Evolutionary conservation across 1,140 invertebrate species (phyloP).

Genomic region (Temnothorax longispinosus): DNA sequence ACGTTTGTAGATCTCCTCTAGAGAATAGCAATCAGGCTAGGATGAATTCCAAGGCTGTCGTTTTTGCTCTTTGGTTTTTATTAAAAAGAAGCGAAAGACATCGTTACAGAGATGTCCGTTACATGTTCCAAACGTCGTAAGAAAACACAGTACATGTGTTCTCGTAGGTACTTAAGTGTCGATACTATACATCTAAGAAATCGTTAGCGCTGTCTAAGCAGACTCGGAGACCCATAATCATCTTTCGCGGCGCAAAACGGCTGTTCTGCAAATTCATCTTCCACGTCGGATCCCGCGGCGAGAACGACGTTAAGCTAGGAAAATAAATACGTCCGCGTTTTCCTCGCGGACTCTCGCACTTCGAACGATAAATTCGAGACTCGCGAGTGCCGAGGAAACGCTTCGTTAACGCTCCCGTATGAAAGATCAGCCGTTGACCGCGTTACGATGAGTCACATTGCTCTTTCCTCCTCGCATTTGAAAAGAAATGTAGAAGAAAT

Average conservation of each 20-base stretch:
- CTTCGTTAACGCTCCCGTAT: constrained; percentile 42
- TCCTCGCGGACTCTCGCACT: neutral
- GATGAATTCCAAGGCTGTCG: constrained; percentile 43
- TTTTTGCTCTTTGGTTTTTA: constrained; percentile 82
- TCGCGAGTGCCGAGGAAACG: constrained; percentile 29
- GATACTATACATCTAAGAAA: constrained; percentile 61
- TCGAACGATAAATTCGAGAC: constrained; percentile 4
- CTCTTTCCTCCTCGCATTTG: neutral
- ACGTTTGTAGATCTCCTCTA: neutral
- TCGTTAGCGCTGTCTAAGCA: constrained; percentile 41
- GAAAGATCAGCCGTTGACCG: constrained; percentile 24
- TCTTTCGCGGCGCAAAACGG: constrained; percentile 1
- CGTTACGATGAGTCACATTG: constrained; percentile 3
- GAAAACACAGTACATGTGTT: constrained; percentile 47
- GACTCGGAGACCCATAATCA: constrained; percentile 36
- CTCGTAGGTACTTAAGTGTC: constrained; percentile 67
- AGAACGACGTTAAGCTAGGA: constrained; percentile 5
- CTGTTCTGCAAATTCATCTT: constrained; percentile 45
- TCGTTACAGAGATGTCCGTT: constrained; percentile 40
- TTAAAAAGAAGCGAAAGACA: constrained; percentile 79
- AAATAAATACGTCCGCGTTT: constrained; percentile 58
- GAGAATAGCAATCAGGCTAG: neutral
- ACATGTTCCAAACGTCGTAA: constrained; percentile 67
- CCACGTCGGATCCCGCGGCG: neutral
- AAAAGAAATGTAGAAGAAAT: neutral